phyloP scores from a whole-genome alignment of 2,888 invertebrate species.

The Gonocerus acuteangulatus region DNA sequence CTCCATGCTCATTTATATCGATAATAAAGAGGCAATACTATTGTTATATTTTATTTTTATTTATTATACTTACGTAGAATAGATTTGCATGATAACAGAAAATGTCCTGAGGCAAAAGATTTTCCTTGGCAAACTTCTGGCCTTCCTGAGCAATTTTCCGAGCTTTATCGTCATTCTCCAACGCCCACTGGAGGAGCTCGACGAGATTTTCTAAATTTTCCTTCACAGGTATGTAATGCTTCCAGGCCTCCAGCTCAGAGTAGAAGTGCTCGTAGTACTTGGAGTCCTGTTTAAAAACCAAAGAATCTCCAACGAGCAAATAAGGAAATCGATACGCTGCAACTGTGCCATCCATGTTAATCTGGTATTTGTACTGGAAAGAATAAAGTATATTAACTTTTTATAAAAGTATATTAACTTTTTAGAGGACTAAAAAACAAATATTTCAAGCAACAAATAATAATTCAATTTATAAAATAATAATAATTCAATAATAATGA shows the following conservation, averaged over 20 bases:
- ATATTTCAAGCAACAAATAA: too few relatives aligned
- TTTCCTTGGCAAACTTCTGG: slow-evolving; percentile 61
- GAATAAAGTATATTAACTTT: too few relatives aligned
- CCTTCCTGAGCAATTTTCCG: slow-evolving; percentile 58
- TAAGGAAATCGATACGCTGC: slow-evolving; percentile 93
- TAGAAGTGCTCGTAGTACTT: slow-evolving; percentile 95
- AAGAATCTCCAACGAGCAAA: slow-evolving; percentile 75
- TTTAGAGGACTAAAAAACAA: too few relatives aligned
- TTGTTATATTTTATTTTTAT: too few relatives aligned
- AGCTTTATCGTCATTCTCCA: slow-evolving; percentile 60
- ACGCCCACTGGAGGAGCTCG: slow-evolving; percentile 70
- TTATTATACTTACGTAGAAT: slow-evolving; percentile 54
- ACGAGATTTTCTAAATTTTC: slow-evolving; percentile 72
- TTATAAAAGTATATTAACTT: too few relatives aligned
- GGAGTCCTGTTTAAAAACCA: slow-evolving; percentile 87
- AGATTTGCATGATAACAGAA: slow-evolving; percentile 78
- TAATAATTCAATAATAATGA: too few relatives aligned
- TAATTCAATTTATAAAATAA: too few relatives aligned
- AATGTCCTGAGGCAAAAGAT: slow-evolving; percentile 74
- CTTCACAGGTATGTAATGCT: slow-evolving; percentile 78
- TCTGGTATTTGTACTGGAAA: slow-evolving; percentile 83
- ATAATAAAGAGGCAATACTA: slow-evolving; percentile 15
- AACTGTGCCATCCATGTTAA: slow-evolving; percentile 92
- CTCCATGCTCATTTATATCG: slow-evolving; percentile 25
- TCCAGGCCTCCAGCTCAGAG: slow-evolving; percentile 59